Conservation (phyloP, 2,113 vertebrate species). For the Collichthys lucidus region DNA sequence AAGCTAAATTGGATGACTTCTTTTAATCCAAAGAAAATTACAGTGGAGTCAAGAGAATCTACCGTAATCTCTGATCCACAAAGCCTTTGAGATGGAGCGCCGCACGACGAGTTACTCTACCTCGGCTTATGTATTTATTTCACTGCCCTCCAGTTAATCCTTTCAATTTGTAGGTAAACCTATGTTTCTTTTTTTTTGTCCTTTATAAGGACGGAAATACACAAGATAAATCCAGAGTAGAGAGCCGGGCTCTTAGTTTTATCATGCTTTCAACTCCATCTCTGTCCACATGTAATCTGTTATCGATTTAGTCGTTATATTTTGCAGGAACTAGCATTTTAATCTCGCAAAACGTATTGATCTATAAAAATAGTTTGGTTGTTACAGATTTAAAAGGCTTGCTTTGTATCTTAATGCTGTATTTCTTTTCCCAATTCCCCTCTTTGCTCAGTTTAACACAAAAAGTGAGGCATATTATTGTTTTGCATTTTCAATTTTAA, state of each 20-base stretch:
- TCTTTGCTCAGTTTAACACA: constrained; percentile 14
- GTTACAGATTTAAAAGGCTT: background rate
- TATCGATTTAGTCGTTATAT: background rate
- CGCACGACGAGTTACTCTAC: background rate
- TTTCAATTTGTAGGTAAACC: constrained; percentile 2
- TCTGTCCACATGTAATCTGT: background rate
- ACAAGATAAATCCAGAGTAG: background rate
- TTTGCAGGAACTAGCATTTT: background rate
- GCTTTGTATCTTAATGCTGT: background rate
- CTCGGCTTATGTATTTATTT: constrained; percentile 10
- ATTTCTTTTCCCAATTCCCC: background rate
- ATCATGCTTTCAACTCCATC: background rate
- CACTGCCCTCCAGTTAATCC: background rate
- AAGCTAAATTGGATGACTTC: background rate
- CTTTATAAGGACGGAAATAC: background rate
- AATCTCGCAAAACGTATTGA: constrained; percentile 1
- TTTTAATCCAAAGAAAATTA: constrained; percentile 11
- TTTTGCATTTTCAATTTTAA: background rate
- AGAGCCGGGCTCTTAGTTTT: background rate
- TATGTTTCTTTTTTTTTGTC: background rate
- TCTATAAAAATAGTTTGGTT: background rate
- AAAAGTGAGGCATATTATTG: background rate
- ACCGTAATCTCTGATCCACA: constrained; percentile 2
- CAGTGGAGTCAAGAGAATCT: background rate
- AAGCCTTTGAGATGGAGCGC: constrained; percentile 1